A percentile compares a stretch with the other conserved stretches of the same genome.
Conservation (phyloP, 92 coral and sea anemone species). For the Montipora capitata region DNA sequence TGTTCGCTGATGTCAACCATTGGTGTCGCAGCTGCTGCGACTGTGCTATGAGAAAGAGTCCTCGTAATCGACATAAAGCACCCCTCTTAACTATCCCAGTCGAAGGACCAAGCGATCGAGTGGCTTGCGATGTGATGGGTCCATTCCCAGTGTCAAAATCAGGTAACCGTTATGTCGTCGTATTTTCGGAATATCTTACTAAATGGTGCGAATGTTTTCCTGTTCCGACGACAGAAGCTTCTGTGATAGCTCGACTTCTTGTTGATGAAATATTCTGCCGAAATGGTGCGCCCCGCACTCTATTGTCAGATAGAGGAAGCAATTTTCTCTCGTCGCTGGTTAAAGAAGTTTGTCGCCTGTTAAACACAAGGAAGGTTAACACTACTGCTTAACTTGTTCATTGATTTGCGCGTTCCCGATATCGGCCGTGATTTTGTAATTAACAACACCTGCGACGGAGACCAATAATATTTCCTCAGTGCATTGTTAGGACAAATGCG, state of each 20-base stretch:
- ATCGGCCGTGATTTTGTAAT: not conserved
- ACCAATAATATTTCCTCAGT: not conserved
- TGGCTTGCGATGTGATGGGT: slow-evolving; percentile 46
- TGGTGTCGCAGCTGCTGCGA: too few relatives aligned
- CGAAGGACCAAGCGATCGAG: slow-evolving; percentile 51
- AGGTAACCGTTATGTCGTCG: slow-evolving; percentile 68
- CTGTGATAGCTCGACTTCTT: slow-evolving; percentile 43
- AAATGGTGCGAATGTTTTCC: slow-evolving; percentile 71
- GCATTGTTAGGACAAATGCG: slow-evolving; percentile 12
- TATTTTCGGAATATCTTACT: slow-evolving; percentile 72
- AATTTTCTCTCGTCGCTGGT: slow-evolving; percentile 51
- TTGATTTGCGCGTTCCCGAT: not conserved
- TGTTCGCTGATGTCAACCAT: too few relatives aligned
- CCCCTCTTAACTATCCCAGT: slow-evolving; percentile 57
- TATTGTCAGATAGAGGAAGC: slow-evolving; percentile 60
- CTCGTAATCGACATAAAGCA: slow-evolving; percentile 17
- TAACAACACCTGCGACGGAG: not conserved
- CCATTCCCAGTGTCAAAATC: slow-evolving; percentile 54
- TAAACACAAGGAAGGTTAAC: slow-evolving; percentile 21
- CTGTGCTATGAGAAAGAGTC: too few relatives aligned
- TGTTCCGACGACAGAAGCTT: slow-evolving; percentile 56
- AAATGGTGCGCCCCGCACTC: slow-evolving; percentile 60
- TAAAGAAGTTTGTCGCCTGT: slow-evolving; percentile 44
- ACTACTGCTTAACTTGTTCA: slow-evolving; percentile 16
- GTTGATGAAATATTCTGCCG: slow-evolving; percentile 48